Base-by-base conservation (phyloP, 1,140 invertebrate species). In the Parasteatoda tepidariorum region DNA sequence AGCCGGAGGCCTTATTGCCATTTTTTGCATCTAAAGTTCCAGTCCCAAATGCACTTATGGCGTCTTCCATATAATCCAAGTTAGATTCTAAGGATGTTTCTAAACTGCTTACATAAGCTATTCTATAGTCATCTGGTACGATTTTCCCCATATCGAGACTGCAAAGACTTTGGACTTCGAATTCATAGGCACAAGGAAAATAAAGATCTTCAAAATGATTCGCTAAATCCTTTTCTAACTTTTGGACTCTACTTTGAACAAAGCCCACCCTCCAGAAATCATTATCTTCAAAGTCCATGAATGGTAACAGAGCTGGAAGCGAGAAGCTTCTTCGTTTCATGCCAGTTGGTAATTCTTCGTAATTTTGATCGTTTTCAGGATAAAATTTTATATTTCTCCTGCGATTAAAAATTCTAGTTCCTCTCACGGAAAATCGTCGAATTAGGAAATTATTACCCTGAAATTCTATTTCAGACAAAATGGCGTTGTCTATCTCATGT, bases 31-130 rank as follows among this genome's bases (percentile, higher is more conserved):
- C 59, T 26, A 78, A 33, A 4, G 74, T 67, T 11, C 34, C 33
- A 18, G 38, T 54, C 2, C 34, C 68, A 7, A 64, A 54, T 3
- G 34, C 54, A 57, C 48, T 28, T 3, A 62, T 54, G 5, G 33
- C 57, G 28, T 74, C 81, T 18, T 74, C 81, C 24, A 83, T 66
- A 13, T 62, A 83, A 2, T 83, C 81, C 33, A 73, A 33, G 38
- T 38, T 73, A 9, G 81, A 83, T 7, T 83, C 81, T 6, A 71
- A 4, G 9, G 81, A 83, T 30, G 81, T 74, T 2, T 33, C 74
- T 3, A 55, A n/a, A 6, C 81, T 83, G 13, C 81, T 83, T 2
- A 83, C 22, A 55, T 83, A 83, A 6, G 70, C 81, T 15, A 83
- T 73, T 15, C 81, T 22, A 31, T 83, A 83, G 30, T 74, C 81